Conservation (phyloP, 2,113 vertebrate genomes). For the Crotalus horridus region DNA sequence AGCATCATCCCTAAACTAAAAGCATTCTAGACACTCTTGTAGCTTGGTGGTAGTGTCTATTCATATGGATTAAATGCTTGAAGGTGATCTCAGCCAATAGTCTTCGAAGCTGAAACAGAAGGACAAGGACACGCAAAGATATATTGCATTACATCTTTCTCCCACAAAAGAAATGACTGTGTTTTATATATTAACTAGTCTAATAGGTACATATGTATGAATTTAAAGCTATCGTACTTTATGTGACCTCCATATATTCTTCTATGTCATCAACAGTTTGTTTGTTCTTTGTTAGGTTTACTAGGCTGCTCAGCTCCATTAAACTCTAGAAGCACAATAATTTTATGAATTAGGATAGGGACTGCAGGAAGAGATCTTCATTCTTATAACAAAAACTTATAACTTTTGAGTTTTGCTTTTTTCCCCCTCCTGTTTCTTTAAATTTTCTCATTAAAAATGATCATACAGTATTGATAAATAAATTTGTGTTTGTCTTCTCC, state of each 20-base stretch:
- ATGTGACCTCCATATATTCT: not conserved
- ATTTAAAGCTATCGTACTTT: not conserved
- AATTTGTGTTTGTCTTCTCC: rapidly evolving
- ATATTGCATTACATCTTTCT: not conserved
- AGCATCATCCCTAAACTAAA: not conserved
- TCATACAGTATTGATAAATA: not conserved
- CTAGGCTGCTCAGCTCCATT: not conserved
- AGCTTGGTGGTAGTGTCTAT: not conserved
- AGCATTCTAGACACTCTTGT: not conserved
- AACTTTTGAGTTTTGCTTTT: not conserved
- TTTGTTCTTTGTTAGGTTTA: not conserved
- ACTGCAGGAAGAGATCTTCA: not conserved
- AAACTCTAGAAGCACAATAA: not conserved
- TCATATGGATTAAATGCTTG: not conserved
- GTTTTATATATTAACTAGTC: not conserved
- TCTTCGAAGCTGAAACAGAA: not conserved
- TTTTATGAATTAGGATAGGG: not conserved
- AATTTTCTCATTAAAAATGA: not conserved
- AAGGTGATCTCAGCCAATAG: not conserved
- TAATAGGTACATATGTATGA: not conserved
- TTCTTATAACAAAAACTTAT: not conserved
- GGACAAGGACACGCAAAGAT: not conserved
- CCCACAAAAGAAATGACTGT: not conserved
- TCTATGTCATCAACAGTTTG: not conserved
- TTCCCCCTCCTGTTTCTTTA: not conserved